Percentiles rank a stretch among this genome's conserved stretches.
phyloP scores from a whole-genome alignment of 1,140 invertebrate genomes.

The Drosophila willistoni region DNA sequence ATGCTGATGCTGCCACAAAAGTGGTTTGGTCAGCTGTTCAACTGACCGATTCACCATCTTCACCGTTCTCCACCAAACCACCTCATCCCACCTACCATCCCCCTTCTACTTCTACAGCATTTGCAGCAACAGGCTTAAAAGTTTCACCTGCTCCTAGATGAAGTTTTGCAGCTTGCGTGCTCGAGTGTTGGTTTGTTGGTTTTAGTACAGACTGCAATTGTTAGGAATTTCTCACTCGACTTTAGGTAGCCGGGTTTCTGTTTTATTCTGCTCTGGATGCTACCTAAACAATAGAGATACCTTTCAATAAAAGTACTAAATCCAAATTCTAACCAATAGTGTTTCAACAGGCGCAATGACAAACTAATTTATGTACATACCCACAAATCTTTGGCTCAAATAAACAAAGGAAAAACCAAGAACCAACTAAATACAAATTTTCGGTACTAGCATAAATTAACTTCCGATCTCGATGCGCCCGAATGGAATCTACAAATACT shows the following conservation, averaged over 20 bases:
- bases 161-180: constrained; percentile 70
- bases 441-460: constrained; percentile 69
- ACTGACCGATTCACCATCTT: constrained; percentile 18
- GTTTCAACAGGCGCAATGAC: constrained; percentile 61
- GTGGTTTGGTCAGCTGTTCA: constrained; percentile 75
- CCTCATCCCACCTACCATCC: constrained; percentile 12
- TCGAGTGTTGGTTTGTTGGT: constrained; percentile 74
- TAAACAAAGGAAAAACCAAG: constrained; percentile 54
- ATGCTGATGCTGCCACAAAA: constrained; percentile 52
- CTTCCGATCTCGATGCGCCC: constrained; percentile 54
- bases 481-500: constrained; percentile 10
- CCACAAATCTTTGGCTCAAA: constrained; percentile 73
- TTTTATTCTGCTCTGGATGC: background rate
- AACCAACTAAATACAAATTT: constrained; percentile 40
- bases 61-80: constrained; percentile 23
- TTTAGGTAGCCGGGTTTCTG: background rate
- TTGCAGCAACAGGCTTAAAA: constrained; percentile 38
- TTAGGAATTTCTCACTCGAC: background rate
- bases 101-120: background rate
- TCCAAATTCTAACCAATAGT: constrained; percentile 22
- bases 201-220: constrained; percentile 22
- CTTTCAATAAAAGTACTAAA: constrained; percentile 16
- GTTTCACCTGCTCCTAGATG: constrained; percentile 76
- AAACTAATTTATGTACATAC: constrained; percentile 74
- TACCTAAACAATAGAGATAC: background rate